Base-by-base conservation (phyloP, 2,797 vertebrate genomes). In the Sebastiscus albofasciatus region DNA sequence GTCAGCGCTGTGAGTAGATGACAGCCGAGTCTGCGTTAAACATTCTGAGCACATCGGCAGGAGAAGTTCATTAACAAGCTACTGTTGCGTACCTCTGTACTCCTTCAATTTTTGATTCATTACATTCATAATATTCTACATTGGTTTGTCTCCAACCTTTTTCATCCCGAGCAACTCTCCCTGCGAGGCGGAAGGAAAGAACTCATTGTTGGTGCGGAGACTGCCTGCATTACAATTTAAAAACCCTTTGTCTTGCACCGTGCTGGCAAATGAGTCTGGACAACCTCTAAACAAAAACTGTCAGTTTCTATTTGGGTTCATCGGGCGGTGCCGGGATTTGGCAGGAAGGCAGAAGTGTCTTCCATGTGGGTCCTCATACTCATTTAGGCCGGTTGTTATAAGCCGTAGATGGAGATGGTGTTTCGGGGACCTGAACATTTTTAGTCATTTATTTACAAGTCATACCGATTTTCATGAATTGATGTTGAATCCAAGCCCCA, bases 261-360 rank as follows among this genome's bases (percentile, higher is more conserved):
- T 81, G 84, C 85, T 90, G 89, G 90, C 93, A 95, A 95, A 95
- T 95, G 93, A 94, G 92, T 94, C 86, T 95, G 89, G 94, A 93
- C 93, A 94, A 91, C 91, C 94, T 93, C 94, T 95, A 94, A 96
- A 95, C 93, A 95, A 96, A 96, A 94, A 86, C 93, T 95, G 94
- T 95, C 94, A 94, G 91, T 93, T 93, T 95, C 89, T 81, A 94
- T 96, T 96, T 93, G 77, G 90, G 52, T 87, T 90, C 87, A 87
- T 80, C 92, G 89, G 88, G 84, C n/a, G 80, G 90, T 83, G 84
- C 83, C 74, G 84, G 90, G 89, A 92, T 93, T 94, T 95, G 93
- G 90, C 94, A 95, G 88, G 84, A 66, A 90, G 84, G 91, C 89
- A 83, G 79, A 90, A 87, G 86, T 84, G 80, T 94, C 93, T 91